Percentiles rank a stretch among this genome's conserved stretches.
Conservation (phyloP, 2,888 invertebrate genomes). For the Aporophyla lueneburgensis region DNA sequence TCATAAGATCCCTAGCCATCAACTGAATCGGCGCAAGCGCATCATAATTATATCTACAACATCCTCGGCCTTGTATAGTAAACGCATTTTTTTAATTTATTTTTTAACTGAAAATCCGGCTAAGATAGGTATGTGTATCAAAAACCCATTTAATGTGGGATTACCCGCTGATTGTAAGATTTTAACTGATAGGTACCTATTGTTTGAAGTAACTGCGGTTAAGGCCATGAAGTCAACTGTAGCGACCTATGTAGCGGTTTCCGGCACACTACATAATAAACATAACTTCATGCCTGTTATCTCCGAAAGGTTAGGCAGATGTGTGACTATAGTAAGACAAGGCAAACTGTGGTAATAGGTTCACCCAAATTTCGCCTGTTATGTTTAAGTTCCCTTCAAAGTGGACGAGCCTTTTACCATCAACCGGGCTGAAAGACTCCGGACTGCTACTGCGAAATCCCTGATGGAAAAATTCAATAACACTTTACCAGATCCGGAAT, state of each 20-base stretch:
- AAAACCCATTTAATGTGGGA: conserved; percentile 46
- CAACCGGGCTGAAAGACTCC: neutral
- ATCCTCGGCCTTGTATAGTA: conserved; percentile 43
- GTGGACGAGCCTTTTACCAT: neutral
- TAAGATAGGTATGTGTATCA: conserved; percentile 30
- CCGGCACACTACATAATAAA: neutral
- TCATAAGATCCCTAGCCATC: conserved; percentile 9
- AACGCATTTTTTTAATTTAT: conserved; percentile 38
- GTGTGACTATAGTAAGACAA: neutral
- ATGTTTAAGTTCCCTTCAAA: neutral
- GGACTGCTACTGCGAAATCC: neutral
- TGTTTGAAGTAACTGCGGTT: conserved; percentile 28
- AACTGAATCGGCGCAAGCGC: conserved; percentile 48
- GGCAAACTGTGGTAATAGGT: too few species aligned
- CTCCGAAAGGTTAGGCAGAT: neutral
- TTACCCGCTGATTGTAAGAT: conserved; percentile 50
- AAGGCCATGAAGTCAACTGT: conserved; percentile 31
- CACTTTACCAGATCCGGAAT: neutral
- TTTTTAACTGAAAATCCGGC: conserved; percentile 44
- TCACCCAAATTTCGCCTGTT: neutral
- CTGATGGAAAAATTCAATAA: neutral
- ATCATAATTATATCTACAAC: conserved; percentile 44
- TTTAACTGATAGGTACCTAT: conserved; percentile 5
- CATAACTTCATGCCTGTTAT: neutral
- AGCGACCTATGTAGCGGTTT: neutral